These are phyloP conservation scores for Peromyscus maniculatus DNA, from an alignment of 2,113 vertebrate genomes.

Conservation along the genomic window DNA sequence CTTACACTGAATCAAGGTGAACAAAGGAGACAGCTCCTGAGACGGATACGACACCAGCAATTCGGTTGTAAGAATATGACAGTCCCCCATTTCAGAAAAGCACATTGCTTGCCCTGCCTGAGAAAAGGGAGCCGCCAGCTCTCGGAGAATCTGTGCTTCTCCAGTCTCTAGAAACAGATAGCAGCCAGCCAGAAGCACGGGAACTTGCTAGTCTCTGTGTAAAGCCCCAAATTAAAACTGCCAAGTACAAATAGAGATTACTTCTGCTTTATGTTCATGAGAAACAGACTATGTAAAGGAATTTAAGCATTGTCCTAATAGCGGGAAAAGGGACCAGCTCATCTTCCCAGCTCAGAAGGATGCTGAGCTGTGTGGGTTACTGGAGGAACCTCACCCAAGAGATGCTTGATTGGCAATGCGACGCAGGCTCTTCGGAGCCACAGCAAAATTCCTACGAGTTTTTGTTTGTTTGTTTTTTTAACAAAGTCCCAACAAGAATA, in stretches of 20 bases:
- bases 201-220: constrained; percentile 19
- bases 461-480: not conserved
- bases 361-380: constrained; percentile 25
- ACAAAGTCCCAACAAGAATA: constrained; percentile 41
- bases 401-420: not conserved
- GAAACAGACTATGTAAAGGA: not conserved
- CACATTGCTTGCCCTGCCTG: not conserved
- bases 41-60: not conserved
- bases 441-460: constrained; percentile 46
- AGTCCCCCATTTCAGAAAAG: not conserved
- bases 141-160: not conserved
- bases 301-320: not conserved
- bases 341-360: constrained; percentile 37
- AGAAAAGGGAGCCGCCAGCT: not conserved
- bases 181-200: not conserved
- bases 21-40: constrained; percentile 4
- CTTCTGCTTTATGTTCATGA: constrained; percentile 26
- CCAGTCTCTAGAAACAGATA: not conserved
- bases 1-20: not conserved
- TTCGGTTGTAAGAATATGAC: not conserved
- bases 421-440: not conserved
- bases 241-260: constrained; percentile 37
- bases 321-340: constrained; percentile 10
- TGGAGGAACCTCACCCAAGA: constrained; percentile 39
- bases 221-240: constrained; percentile 34